Conservation (phyloP, 2,888 invertebrate genomes). For the Arrhopalites spinosus region DNA sequence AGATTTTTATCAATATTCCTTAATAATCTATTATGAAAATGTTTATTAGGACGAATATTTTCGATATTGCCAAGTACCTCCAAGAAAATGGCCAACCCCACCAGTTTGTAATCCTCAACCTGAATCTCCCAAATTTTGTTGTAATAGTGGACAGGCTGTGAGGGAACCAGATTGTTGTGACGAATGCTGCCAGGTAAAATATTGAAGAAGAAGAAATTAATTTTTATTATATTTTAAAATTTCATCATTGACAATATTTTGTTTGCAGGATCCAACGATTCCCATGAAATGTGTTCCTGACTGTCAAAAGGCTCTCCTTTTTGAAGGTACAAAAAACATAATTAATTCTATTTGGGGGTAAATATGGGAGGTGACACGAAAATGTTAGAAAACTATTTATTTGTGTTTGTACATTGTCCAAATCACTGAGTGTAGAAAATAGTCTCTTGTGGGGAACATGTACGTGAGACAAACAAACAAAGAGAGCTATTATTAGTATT, state of each 20-base stretch:
- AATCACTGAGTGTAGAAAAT: too few relatives aligned
- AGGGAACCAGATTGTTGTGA: conserved; percentile 48
- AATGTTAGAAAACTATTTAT: too few relatives aligned
- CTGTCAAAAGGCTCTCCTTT: conserved; percentile 46
- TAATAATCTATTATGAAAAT: neutral
- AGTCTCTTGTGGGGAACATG: too few relatives aligned
- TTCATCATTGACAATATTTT: neutral
- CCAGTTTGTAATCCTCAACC: conserved; percentile 10
- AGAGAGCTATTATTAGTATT: neutral
- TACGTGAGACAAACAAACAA: neutral
- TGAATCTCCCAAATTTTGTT: conserved; percentile 36
- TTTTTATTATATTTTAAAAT: neutral
- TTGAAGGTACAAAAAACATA: conserved; percentile 49
- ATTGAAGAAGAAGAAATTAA: neutral
- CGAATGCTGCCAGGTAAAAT: conserved; percentile 42
- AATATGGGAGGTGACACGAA: too few relatives aligned
- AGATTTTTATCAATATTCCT: neutral
- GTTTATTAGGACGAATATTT: conserved; percentile 54
- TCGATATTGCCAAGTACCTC: conserved; percentile 43
- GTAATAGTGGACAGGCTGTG: conserved; percentile 10
- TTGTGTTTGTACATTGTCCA: too few relatives aligned
- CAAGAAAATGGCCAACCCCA: conserved; percentile 34
- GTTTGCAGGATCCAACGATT: conserved; percentile 47
- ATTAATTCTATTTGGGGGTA: too few relatives aligned
- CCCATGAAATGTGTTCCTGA: conserved; percentile 50